Evolutionary conservation across 1,140 invertebrate species (phyloP), one percentile per base, ranked within the genome.

Genomic region (Aplysia californica): DNA sequence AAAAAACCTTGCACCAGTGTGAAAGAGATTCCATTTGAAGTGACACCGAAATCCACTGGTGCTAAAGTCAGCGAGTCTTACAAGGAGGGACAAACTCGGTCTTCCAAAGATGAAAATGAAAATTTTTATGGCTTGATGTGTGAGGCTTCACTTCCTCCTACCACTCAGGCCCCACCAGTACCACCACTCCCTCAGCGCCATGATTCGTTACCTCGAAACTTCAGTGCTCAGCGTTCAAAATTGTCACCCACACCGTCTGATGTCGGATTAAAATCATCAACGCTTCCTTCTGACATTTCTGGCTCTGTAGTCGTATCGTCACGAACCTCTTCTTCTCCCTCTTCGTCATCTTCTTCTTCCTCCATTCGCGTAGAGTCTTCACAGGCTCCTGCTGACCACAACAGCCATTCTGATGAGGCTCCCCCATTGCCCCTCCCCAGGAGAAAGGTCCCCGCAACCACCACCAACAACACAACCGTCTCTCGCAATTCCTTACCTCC

Each of bases 171-270:
- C 41, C 70, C 70, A 26, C 58, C 55, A 4, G 23, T 71, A 50
- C 80, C 79, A n/a, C 70, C 80, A 35, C 69, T 73, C 3, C 78
- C 73, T 31, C 69, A 59, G 1, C 61, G 76, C 23, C 67, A 67
- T 18, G 61, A 78, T 36, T 78, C 76, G 0, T 70, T 68, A 10
- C 39, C 56, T n/a, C n/a, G n/a, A n/a, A n/a, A n/a, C n/a, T n/a
- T n/a, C n/a, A n/a, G n/a, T n/a, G n/a, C n/a, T n/a, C n/a, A n/a
- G n/a, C n/a, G n/a, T n/a, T n/a, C n/a, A n/a, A n/a, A n/a, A n/a
- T n/a, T n/a, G n/a, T n/a, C n/a, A n/a, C n/a, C n/a, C n/a, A n/a
- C n/a, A n/a, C n/a, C n/a, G n/a, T n/a, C n/a, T n/a, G n/a, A n/a
- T n/a, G n/a, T n/a, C n/a, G n/a, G n/a, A n/a, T n/a, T n/a, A n/a